Conservation (phyloP, 35 echinoderm and acorn worm genomes). For the Apostichopus californicus region DNA sequence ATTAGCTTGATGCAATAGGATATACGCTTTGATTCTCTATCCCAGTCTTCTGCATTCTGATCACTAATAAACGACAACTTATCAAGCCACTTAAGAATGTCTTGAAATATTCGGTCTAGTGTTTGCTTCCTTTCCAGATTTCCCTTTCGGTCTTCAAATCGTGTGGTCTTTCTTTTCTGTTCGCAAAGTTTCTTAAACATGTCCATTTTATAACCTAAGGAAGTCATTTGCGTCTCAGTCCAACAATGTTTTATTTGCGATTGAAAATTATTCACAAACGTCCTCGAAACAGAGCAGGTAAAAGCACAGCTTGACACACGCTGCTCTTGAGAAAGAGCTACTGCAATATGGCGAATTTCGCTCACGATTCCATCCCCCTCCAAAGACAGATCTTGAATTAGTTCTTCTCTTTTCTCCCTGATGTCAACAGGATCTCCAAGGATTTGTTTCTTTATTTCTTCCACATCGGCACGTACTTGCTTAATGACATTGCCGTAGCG, state of each 20-base stretch:
- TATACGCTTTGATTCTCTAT: constrained; percentile 14
- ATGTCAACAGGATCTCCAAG: constrained; percentile 20
- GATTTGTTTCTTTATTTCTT: constrained; percentile 67
- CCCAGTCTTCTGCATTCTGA: constrained; percentile 31
- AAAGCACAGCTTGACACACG: not conserved
- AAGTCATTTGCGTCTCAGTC: constrained; percentile 19
- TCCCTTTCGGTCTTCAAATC: not conserved
- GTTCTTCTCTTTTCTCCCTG: constrained; percentile 9
- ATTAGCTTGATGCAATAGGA: constrained; percentile 8
- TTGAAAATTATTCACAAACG: not conserved
- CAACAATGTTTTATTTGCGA: not conserved
- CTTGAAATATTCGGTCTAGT: constrained; percentile 3
- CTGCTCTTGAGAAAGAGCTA: not conserved
- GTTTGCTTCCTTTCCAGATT: not conserved
- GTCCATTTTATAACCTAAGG: constrained; percentile 27
- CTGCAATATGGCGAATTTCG: not conserved
- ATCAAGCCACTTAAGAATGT: constrained; percentile 3
- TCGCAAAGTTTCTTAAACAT: constrained; percentile 28
- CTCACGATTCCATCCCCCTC: not conserved
- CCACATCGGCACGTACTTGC: constrained; percentile 70
- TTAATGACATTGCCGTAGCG: constrained; percentile 82
- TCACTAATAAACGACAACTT: constrained; percentile 5
- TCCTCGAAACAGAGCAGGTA: not conserved
- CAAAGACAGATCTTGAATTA: not conserved
- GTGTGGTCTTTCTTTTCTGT: not conserved